Conservation (phyloP, 1,140 invertebrate genomes). For the Nixonia krombeini region DNA sequence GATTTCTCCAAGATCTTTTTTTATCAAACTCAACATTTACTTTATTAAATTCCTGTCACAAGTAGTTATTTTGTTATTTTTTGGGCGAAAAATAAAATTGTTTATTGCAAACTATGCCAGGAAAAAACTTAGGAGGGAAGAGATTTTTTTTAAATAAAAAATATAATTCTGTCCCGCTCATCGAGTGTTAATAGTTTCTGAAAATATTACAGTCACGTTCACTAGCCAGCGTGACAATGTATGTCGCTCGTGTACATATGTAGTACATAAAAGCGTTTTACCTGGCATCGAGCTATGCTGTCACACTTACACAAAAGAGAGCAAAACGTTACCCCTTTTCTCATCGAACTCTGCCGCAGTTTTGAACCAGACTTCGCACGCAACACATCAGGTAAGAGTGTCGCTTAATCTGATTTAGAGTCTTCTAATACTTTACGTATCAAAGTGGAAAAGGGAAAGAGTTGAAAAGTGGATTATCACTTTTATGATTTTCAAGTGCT, state of each 20-base stretch:
- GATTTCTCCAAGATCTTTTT: too few relatives aligned
- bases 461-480: conserved; percentile 36
- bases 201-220: conserved; percentile 2
- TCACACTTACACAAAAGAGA: conserved; percentile 31
- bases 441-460: conserved; percentile 11
- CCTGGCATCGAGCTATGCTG: conserved; percentile 20
- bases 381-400: conserved; percentile 63
- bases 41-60: too few relatives aligned
- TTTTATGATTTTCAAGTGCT: conserved; percentile 7
- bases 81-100: too few relatives aligned
- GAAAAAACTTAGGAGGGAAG: too few relatives aligned
- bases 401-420: conserved; percentile 59
- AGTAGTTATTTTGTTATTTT: too few relatives aligned
- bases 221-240: conserved; percentile 1
- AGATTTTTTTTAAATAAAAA: too few relatives aligned
- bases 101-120: too few relatives aligned
- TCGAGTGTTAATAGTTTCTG: too few relatives aligned
- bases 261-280: conserved; percentile 1
- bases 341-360: conserved; percentile 61
- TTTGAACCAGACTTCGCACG: conserved; percentile 65
- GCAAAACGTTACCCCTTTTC: conserved; percentile 61
- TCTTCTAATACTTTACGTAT: conserved; percentile 21
- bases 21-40: too few relatives aligned
- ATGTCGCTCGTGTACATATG: conserved; percentile 5
- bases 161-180: too few relatives aligned